Conservation (phyloP, 2,113 vertebrate genomes). For the Turdus rufiventris region DNA sequence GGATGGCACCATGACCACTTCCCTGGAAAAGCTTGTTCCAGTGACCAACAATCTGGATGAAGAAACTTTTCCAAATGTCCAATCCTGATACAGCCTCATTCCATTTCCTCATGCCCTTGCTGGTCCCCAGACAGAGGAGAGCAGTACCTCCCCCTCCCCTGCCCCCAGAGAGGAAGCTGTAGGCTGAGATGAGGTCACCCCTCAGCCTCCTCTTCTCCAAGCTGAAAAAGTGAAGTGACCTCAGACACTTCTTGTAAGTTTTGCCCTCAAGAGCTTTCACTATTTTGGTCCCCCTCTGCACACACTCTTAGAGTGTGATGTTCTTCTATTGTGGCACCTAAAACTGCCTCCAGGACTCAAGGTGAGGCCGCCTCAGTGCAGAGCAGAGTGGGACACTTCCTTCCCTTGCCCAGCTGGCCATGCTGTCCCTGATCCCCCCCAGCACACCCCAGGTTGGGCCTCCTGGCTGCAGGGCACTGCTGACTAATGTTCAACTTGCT, state of each 20-base stretch:
- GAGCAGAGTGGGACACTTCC: background rate
- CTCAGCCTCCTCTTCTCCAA: background rate
- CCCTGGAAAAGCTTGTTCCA: background rate
- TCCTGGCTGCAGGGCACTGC: background rate
- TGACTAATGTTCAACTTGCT: background rate
- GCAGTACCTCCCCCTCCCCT: background rate
- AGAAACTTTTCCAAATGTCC: background rate
- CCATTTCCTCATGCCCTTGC: background rate
- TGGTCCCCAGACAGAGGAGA: background rate
- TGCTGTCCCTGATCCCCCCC: background rate
- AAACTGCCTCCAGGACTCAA: accelerated
- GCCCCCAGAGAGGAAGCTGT: background rate
- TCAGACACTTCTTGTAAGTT: background rate
- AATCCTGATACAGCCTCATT: background rate
- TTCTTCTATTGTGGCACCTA: accelerated
- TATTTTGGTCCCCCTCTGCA: background rate
- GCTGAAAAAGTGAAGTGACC: background rate
- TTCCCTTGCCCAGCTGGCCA: accelerated
- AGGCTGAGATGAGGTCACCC: background rate
- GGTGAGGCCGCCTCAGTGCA: accelerated
- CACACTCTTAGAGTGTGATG: background rate
- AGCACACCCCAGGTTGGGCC: accelerated
- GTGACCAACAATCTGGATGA: background rate
- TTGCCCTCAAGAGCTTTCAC: background rate
- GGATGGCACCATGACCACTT: background rate